These are phyloP conservation scores for Microchrysa polita DNA, from an alignment of 2,888 invertebrate species.

Conservation along the genomic window DNA sequence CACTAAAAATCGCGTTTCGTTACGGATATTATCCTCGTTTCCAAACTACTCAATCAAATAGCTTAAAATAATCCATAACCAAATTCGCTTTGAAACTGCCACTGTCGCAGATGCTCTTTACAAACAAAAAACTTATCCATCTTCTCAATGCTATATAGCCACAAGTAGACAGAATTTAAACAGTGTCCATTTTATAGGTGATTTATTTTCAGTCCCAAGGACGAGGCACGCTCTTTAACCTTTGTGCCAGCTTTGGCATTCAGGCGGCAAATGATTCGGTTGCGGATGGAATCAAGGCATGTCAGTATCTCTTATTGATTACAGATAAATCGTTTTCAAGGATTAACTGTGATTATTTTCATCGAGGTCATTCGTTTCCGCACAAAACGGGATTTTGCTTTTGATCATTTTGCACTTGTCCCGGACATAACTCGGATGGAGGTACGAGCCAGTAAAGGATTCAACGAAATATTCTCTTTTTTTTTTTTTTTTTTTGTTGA, in stretches of 20 bases:
- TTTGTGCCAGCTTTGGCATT: background rate
- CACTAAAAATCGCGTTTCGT: too few relatives aligned
- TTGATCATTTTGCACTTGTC: background rate
- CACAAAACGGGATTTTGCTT: too few relatives aligned
- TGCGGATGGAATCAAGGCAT: background rate
- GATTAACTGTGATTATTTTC: slow-evolving; percentile 36
- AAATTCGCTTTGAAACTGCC: background rate
- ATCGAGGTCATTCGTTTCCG: slow-evolving; percentile 21
- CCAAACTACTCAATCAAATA: background rate
- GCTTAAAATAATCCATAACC: background rate
- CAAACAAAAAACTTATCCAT: background rate
- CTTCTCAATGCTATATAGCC: background rate
- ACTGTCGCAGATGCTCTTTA: background rate
- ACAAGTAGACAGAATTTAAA: background rate
- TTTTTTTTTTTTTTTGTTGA: background rate
- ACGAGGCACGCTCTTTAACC: background rate
- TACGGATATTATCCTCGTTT: background rate
- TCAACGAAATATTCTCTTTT: background rate
- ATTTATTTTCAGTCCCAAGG: background rate
- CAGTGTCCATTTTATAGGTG: slow-evolving; percentile 24
- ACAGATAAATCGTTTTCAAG: slow-evolving; percentile 24
- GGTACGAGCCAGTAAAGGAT: background rate
- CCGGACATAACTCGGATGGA: background rate
- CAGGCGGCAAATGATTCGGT: background rate
- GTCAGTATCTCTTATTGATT: background rate